Percentiles rank a stretch among this genome's conserved stretches.
phyloP scores from a whole-genome alignment of 1,140 invertebrate genomes.

The Artemia franciscana region DNA sequence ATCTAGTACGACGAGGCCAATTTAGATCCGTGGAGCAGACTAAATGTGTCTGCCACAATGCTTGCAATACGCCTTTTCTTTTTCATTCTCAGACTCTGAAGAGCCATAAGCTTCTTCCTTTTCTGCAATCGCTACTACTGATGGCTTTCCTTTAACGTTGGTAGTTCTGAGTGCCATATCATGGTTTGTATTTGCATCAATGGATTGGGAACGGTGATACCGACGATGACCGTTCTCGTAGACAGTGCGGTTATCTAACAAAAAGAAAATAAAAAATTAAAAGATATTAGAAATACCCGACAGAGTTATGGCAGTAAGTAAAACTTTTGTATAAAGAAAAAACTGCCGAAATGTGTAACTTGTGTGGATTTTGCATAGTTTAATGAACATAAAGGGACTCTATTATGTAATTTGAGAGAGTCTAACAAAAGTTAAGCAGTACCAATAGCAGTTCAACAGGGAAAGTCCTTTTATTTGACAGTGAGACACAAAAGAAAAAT shows the following conservation, averaged over 20 bases:
- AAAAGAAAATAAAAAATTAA: not conserved
- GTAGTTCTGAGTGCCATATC: not conserved
- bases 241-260: not conserved
- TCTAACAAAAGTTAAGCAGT: too few species aligned
- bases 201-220: not conserved
- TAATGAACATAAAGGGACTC: not conserved
- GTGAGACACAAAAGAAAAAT: too few species aligned
- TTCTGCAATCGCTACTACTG: not conserved
- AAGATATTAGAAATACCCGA: not conserved
- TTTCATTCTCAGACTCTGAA: not conserved
- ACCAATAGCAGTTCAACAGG: too few species aligned
- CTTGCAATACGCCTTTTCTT: not conserved
- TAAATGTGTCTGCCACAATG: not conserved
- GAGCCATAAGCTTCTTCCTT: not conserved
- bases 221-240: not conserved
- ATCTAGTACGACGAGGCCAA: too few species aligned
- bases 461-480: too few species aligned
- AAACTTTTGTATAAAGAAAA: not conserved
- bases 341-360: not conserved
- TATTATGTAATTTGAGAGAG: not conserved
- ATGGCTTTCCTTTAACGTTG: not conserved
- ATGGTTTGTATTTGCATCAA: not conserved
- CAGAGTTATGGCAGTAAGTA: not conserved
- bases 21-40: too few species aligned
- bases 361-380: not conserved